Percentiles rank a stretch among this genome's conserved stretches.
These are phyloP conservation scores for Xenopus borealis DNA, from an alignment of 2,113 vertebrate species.

Conservation along the genomic window DNA sequence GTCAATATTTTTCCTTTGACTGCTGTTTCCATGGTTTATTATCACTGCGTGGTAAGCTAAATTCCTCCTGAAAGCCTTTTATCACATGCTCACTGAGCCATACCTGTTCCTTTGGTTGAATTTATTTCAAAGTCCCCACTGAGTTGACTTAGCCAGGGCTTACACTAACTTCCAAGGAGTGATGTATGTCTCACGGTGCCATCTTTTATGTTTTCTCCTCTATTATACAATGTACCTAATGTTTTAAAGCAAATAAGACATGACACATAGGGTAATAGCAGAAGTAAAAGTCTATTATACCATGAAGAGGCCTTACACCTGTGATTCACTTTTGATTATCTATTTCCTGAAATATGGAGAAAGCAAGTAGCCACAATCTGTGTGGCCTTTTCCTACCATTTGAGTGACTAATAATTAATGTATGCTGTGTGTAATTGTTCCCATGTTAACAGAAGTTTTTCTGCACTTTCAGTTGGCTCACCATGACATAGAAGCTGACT, in stretches of 20 bases:
- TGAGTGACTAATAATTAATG: conserved; percentile 79
- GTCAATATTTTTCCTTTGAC: conserved; percentile 48
- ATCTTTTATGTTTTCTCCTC: conserved; percentile 72
- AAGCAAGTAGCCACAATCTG: conserved; percentile 60
- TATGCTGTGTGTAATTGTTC: conserved; percentile 76
- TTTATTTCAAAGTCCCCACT: conserved; percentile 68
- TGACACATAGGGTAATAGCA: conserved; percentile 66
- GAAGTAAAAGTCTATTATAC: conserved; percentile 64
- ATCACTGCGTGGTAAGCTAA: conserved; percentile 87
- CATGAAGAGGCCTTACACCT: conserved; percentile 65
- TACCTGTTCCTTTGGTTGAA: conserved; percentile 69
- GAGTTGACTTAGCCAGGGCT: conserved; percentile 59
- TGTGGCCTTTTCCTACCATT: conserved; percentile 72
- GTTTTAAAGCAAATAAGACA: conserved; percentile 77
- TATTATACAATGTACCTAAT: conserved; percentile 70
- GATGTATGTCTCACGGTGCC: conserved; percentile 71
- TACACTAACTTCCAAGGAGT: conserved; percentile 66
- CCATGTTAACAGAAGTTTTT: conserved; percentile 81
- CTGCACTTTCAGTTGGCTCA: conserved; percentile 71
- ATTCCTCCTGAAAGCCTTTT: conserved; percentile 95
- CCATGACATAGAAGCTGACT: conserved; percentile 71
- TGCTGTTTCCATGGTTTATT: conserved; percentile 71
- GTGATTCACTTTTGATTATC: conserved; percentile 67
- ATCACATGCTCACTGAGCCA: conserved; percentile 80
- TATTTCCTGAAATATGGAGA: conserved; percentile 68